Evolutionary conservation across 2,113 vertebrate genomes (phyloP), one percentile per base, ranked within the genome.

Genomic region (Nymphicus hollandicus): DNA sequence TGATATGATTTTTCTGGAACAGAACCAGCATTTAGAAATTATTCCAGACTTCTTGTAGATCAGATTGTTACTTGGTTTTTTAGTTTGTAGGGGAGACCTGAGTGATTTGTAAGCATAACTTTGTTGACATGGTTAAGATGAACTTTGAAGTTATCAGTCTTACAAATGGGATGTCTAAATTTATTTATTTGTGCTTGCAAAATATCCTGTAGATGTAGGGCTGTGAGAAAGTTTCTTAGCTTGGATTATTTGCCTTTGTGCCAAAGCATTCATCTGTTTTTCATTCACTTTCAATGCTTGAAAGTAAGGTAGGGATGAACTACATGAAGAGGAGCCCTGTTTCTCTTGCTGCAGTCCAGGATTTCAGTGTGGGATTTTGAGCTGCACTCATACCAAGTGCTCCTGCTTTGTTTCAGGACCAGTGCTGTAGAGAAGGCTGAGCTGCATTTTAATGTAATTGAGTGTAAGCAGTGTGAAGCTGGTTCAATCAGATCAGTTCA

Each of bases 371-470:
- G 31, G 43, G 33, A 17, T 88, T 83, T 91, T 71, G 68, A 68
- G 39, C 60, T 86, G 63, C 6, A 4, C 33, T 55, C 29, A 2
- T 55, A 15, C 58, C 39, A 47, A 29, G 31, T 74, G 77, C 91
- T 86, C 10, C 56, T 49, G 88, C 24, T 47, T 84, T 71, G 55
- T 79, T 74, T 37, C 20, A 28, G 70, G 68, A 37, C 35, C 22
- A 18, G 56, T n/a, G 69, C 58, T 86, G 20, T 16, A 27, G 80
- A 23, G 88, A 27, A 81, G 53, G 61, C 91, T 81, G 83, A 77
- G 90, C 71, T 96, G 71, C 76, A 8, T 89, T 89, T 95, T 69
- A 53, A 61, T 58, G 86, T 92, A 84, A 79, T 92, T 78, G 93
- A 92, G 80, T 7, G 72, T 94, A 52, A 96, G 72, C 79, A 68